A percentile compares a stretch with the other conserved stretches of the same genome.
Evolutionary conservation across 2,888 invertebrate genomes (phyloP).

Genomic region (Dolichopus griseipennis): DNA sequence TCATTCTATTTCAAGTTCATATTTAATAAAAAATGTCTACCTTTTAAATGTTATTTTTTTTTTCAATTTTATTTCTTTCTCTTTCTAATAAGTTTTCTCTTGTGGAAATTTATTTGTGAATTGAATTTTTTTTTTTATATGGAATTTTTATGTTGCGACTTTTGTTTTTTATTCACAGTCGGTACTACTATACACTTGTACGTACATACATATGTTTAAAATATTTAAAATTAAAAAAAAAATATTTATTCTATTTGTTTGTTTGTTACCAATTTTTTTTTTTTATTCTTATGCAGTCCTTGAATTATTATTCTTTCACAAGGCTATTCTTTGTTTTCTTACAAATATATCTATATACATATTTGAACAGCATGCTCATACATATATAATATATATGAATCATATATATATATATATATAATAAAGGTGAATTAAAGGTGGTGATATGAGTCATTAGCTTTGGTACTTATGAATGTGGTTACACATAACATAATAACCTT

Average conservation of each 20-base stretch:
- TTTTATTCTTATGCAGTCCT: too few species aligned
- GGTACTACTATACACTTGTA: too few species aligned
- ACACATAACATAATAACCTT: background rate
- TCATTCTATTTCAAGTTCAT: background rate
- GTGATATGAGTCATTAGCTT: constrained; percentile 6
- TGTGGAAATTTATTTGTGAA: background rate
- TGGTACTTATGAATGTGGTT: background rate
- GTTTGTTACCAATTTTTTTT: too few species aligned
- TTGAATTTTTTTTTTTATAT: background rate
- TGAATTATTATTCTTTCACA: too few species aligned
- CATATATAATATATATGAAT: too few species aligned
- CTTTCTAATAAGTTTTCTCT: background rate
- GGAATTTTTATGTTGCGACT: background rate
- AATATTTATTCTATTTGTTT: too few species aligned
- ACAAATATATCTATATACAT: too few species aligned
- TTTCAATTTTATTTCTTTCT: background rate
- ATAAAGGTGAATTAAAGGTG: background rate
- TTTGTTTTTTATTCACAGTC: background rate
- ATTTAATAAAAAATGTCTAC: background rate
- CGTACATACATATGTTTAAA: too few species aligned
- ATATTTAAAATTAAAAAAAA: too few species aligned
- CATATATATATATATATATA: too few species aligned
- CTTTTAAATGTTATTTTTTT: background rate
- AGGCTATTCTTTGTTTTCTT: too few species aligned
- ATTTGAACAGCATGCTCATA: too few species aligned